phyloP scores from a whole-genome alignment of 2,888 invertebrate species.

The Corythucha ciliata region DNA sequence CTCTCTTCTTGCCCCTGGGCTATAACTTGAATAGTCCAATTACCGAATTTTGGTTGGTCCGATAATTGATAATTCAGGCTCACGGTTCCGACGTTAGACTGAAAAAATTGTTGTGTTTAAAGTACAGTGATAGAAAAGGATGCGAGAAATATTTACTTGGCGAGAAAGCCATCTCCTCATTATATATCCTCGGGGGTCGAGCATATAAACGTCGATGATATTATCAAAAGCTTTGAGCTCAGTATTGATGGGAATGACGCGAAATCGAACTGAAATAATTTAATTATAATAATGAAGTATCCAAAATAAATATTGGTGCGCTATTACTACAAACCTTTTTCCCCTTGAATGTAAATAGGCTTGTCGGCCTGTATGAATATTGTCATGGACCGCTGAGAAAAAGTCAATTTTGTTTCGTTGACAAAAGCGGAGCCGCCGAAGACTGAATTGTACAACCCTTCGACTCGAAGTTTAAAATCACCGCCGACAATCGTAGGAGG shows the following conservation, averaged over 20 bases:
- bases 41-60: constrained; percentile 84
- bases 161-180: constrained; percentile 88
- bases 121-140: background rate
- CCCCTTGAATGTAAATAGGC: constrained; percentile 88
- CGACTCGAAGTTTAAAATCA: constrained; percentile 72
- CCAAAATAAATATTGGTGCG: background rate
- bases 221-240: constrained; percentile 84
- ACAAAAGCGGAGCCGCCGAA: constrained; percentile 80
- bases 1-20: constrained; percentile 85
- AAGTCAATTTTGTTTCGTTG: constrained; percentile 75
- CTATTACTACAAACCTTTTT: constrained; percentile 51
- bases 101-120: constrained; percentile 32
- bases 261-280: constrained; percentile 59
- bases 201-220: constrained; percentile 82
- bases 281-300: background rate
- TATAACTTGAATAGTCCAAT: constrained; percentile 78
- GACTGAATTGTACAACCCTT: constrained; percentile 66
- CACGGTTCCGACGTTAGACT: constrained; percentile 87
- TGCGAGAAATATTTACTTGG: constrained; percentile 47
- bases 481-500: constrained; percentile 76
- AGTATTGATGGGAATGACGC: constrained; percentile 86
- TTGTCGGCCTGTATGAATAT: constrained; percentile 92
- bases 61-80: constrained; percentile 82
- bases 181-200: constrained; percentile 79
- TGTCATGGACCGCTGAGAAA: constrained; percentile 85